Percentiles rank a stretch among this genome's conserved stretches.
Evolutionary conservation across 2,113 vertebrate species (phyloP).

Genomic region (Hassar affinis): DNA sequence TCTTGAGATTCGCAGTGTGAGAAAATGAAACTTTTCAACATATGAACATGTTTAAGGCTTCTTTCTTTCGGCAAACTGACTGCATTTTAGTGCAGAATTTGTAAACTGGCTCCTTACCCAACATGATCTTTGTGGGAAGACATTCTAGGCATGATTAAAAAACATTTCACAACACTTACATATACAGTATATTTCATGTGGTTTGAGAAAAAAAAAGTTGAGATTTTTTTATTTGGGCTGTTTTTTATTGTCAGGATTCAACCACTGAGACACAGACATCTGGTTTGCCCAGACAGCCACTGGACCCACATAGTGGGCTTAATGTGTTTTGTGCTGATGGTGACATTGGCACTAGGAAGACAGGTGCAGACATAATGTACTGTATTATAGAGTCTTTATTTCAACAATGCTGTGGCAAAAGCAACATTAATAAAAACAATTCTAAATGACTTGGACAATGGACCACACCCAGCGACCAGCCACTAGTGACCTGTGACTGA

Average conservation of each 20-base stretch:
- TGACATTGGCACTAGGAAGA: not conserved
- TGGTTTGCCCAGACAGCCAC: not conserved
- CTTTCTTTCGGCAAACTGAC: not conserved
- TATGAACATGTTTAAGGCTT: no score
- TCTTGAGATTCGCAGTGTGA: not conserved
- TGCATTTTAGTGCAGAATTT: not conserved
- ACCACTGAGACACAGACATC: not conserved
- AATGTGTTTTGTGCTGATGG: not conserved
- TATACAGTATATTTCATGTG: not conserved
- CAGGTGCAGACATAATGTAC: not conserved
- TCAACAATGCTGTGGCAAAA: not conserved
- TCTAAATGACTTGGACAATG: not conserved
- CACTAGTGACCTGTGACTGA: no score
- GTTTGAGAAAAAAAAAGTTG: no score
- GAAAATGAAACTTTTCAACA: not conserved
- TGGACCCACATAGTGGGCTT: not conserved
- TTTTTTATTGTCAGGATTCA: not conserved
- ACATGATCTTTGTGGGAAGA: not conserved
- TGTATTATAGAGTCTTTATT: not conserved
- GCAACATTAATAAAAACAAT: not conserved
- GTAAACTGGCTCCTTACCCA: not conserved
- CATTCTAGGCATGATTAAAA: not conserved
- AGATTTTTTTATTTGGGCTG: no score
- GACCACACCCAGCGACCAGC: not conserved
- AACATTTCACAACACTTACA: not conserved